Evolutionary conservation across 1,140 invertebrate species (phyloP).

Genomic region (Drosophila yakuba): DNA sequence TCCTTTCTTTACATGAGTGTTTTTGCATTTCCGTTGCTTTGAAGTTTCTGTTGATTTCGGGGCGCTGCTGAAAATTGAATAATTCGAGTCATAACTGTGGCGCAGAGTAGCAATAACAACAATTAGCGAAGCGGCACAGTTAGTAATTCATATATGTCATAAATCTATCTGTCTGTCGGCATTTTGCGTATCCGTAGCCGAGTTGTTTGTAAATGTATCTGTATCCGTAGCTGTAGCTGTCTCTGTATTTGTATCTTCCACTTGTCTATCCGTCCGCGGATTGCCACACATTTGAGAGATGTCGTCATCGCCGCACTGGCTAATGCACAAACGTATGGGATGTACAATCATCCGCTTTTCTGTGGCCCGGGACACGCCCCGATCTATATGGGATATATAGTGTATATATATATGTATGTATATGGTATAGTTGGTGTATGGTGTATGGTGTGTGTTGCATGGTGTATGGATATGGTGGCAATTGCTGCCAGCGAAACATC

Average conservation of each 20-base stretch:
- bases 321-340: conserved; percentile 25
- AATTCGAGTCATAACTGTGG: conserved; percentile 57
- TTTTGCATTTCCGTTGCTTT: conserved; percentile 69
- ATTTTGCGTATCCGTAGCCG: conserved; percentile 17
- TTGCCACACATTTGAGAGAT: conserved; percentile 74
- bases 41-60: conserved; percentile 46
- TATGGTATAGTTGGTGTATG: conserved; percentile 8
- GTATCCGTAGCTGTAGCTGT: conserved; percentile 5
- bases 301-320: conserved; percentile 62
- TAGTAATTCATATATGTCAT: conserved; percentile 81
- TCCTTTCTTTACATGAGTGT: neutral
- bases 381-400: conserved; percentile 53
- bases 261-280: conserved; percentile 41
- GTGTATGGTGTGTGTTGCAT: conserved; percentile 13
- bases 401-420: neutral
- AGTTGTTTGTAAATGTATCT: conserved; percentile 22
- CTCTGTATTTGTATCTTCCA: conserved; percentile 58
- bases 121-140: conserved; percentile 61
- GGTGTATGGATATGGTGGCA: conserved; percentile 37
- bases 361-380: conserved; percentile 58
- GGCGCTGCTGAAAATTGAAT: conserved; percentile 65
- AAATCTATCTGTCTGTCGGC: conserved; percentile 72
- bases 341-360: conserved; percentile 42
- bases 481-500: conserved; percentile 72
- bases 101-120: conserved; percentile 46